Percentiles rank a stretch among this genome's conserved stretches.
phyloP scores from a whole-genome alignment of 2,113 vertebrate genomes.

The Anser brachyrhynchus region DNA sequence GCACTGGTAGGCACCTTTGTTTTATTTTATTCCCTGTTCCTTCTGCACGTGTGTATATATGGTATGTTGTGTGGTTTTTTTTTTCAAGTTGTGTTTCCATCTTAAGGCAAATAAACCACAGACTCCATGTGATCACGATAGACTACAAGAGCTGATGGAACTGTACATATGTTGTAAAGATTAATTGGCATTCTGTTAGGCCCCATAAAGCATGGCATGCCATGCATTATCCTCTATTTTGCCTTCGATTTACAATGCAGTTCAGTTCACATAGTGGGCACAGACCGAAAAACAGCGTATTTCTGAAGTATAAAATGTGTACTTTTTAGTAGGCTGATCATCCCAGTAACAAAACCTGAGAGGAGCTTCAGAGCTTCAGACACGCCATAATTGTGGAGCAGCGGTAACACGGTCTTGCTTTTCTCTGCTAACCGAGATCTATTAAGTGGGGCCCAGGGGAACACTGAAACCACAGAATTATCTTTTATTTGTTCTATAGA shows the following conservation, averaged over 20 bases:
- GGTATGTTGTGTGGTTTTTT: neutral
- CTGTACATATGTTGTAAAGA: slow-evolving; percentile 5
- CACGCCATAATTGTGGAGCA: neutral
- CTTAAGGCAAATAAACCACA: neutral
- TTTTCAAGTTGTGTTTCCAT: neutral
- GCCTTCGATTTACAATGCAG: neutral
- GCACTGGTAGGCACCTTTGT: neutral
- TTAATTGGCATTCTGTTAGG: slow-evolving; percentile 42
- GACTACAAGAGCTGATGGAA: neutral
- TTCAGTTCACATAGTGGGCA: neutral
- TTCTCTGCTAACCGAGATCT: neutral
- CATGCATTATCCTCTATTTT: slow-evolving; percentile 8
- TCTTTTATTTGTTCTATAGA: slow-evolving; percentile 46
- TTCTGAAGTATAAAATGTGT: neutral
- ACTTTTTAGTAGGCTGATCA: neutral
- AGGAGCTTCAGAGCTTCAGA: neutral
- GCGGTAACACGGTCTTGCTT: neutral
- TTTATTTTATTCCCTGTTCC: slow-evolving; percentile 5
- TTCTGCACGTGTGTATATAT: neutral
- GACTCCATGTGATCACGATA: neutral
- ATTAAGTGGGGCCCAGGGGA: neutral
- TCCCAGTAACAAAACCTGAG: neutral
- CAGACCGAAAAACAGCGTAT: neutral
- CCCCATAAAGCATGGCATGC: slow-evolving; percentile 31
- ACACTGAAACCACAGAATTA: slow-evolving; percentile 12